Evolutionary conservation across 2,797 vertebrate genomes (phyloP).

Genomic region (Linurgus olivaceus): DNA sequence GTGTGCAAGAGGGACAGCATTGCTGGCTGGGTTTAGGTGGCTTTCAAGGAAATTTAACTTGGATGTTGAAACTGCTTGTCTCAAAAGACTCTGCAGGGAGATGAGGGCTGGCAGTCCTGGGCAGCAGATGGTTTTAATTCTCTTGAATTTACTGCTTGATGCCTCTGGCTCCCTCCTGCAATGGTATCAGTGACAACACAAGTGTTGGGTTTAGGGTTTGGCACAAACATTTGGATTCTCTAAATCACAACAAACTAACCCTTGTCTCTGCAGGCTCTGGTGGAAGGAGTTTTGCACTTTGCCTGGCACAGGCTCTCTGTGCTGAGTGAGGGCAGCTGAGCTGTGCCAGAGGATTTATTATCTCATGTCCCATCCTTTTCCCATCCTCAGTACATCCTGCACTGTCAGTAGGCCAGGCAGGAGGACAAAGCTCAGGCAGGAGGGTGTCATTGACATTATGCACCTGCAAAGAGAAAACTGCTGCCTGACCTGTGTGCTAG

Average conservation of each 20-base stretch:
- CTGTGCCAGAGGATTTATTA: not conserved
- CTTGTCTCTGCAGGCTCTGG: not conserved
- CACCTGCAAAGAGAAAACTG: not conserved
- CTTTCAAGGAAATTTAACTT: conserved; percentile 22
- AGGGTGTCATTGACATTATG: not conserved
- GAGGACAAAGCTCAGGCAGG: not conserved
- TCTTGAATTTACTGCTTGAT: not conserved
- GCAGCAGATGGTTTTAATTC: conserved; percentile 41
- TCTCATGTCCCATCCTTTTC: not conserved
- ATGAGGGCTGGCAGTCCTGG: not conserved
- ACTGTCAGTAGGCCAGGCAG: fast-evolving
- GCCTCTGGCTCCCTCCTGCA: not conserved
- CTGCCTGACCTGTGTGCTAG: not conserved
- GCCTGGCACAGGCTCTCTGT: not conserved
- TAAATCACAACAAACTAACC: not conserved
- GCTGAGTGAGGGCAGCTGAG: not conserved
- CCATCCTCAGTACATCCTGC: not conserved
- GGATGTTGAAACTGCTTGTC: not conserved
- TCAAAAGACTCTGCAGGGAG: not conserved
- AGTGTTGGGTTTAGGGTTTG: not conserved
- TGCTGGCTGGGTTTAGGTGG: not conserved
- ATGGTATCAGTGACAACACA: not conserved
- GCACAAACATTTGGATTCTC: not conserved
- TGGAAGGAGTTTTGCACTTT: not conserved
- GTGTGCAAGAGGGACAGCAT: not conserved